Conservation (phyloP, 2,888 invertebrate species). For the Frankliniella fusca region DNA sequence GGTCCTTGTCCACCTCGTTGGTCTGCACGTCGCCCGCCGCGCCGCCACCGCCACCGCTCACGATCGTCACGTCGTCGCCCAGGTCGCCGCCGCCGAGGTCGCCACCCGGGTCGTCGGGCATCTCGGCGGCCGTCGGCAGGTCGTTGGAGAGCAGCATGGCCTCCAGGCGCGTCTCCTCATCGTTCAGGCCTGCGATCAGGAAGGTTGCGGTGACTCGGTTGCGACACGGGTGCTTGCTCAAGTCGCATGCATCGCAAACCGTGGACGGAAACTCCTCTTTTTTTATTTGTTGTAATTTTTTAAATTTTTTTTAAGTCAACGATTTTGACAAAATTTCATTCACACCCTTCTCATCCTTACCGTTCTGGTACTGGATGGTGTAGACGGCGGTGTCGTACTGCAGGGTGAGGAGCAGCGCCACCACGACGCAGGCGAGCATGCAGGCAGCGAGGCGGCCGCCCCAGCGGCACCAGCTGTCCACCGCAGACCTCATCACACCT, state of each 20-base stretch:
- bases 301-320: too few relatives aligned
- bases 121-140: neutral
- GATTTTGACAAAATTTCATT: too few relatives aligned
- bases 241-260: neutral
- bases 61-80: neutral
- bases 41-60: too few relatives aligned
- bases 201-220: too few relatives aligned
- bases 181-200: neutral
- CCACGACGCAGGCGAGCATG: conserved; percentile 33
- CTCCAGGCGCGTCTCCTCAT: neutral
- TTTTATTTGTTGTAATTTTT: too few relatives aligned
- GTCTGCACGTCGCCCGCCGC: neutral
- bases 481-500: conserved; percentile 4
- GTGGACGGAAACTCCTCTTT: too few relatives aligned
- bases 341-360: too few relatives aligned
- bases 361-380: conserved; percentile 33
- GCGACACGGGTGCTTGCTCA: neutral
- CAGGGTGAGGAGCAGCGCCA: conserved; percentile 38
- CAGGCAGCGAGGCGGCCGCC: conserved; percentile 33
- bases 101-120: conserved; percentile 10
- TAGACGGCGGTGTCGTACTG: conserved; percentile 38
- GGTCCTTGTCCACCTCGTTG: conserved; percentile 15
- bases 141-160: conserved; percentile 15
- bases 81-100: neutral
- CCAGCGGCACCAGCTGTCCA: conserved; percentile 14